These are phyloP conservation scores for Orgyia antiqua DNA, from an alignment of 2,888 invertebrate genomes.

Conservation along the genomic window DNA sequence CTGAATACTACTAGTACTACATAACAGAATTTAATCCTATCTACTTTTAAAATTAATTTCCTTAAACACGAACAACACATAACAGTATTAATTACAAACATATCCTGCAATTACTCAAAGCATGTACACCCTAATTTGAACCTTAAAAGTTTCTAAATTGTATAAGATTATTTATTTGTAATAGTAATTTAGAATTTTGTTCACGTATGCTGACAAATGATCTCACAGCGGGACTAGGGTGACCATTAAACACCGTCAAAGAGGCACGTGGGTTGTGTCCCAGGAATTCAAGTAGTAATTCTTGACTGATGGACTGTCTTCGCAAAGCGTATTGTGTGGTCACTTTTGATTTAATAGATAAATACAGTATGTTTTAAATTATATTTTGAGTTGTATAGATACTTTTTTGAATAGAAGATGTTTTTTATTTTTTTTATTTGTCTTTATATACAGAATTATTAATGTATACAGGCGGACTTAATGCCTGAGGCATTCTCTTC, in stretches of 20 bases:
- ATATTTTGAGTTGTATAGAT: no score
- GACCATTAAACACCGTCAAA: slow-evolving; percentile 49
- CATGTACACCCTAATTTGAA: no score
- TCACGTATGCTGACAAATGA: slow-evolving; percentile 55
- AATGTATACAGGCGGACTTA: no score
- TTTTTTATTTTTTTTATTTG: no score
- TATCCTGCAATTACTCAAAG: background rate
- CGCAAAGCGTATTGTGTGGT: slow-evolving; percentile 34
- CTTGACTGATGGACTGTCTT: slow-evolving; percentile 51
- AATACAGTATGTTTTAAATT: slow-evolving; percentile 24
- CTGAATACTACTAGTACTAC: no score
- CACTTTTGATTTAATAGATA: slow-evolving; percentile 19
- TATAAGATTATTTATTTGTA: no score
- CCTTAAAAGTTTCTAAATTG: no score
- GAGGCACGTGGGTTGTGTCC: slow-evolving; percentile 40
- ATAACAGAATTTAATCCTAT: no score
- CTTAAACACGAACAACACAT: background rate
- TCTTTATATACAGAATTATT: no score
- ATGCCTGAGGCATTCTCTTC: no score
- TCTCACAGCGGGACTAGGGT: slow-evolving; percentile 54
- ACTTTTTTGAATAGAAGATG: no score
- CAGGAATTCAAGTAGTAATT: slow-evolving; percentile 56
- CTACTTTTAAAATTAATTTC: background rate
- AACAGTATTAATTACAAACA: background rate
- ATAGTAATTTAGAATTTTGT: slow-evolving; percentile 11